A percentile compares a stretch with the other conserved stretches of the same genome.
Conservation (phyloP, 1,140 invertebrate species). For the Musca vetustissima region DNA sequence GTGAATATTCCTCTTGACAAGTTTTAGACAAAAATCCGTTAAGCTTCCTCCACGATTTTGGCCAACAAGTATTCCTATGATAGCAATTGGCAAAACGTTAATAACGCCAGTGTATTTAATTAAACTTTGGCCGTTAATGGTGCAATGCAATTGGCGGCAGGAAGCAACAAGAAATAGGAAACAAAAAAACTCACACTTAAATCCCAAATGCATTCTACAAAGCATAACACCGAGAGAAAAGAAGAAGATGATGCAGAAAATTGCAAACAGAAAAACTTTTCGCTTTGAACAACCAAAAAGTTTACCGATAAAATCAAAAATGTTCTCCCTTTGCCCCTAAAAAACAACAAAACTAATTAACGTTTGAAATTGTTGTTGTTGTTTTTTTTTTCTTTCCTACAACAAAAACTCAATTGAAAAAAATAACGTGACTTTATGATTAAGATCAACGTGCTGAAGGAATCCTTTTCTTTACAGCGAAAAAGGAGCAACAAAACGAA, state of each 20-base stretch:
- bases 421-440: slow-evolving; percentile 18
- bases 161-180: background rate
- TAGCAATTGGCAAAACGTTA: slow-evolving; percentile 20
- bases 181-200: background rate
- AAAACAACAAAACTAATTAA: slow-evolving; percentile 14
- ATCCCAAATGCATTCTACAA: no score
- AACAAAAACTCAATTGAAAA: slow-evolving; percentile 14
- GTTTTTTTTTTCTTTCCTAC: background rate
- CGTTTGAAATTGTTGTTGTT: slow-evolving; percentile 7
- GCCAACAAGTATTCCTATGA: slow-evolving; percentile 14
- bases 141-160: slow-evolving; percentile 17
- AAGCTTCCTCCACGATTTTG: no score
- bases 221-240: no score
- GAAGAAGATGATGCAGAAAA: no score
- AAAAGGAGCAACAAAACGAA: background rate
- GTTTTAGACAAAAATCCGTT: no score
- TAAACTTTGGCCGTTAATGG: slow-evolving; percentile 31
- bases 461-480: no score
- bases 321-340: background rate
- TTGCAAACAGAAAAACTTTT: slow-evolving; percentile 13
- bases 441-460: background rate
- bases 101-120: slow-evolving; percentile 29
- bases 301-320: slow-evolving; percentile 22
- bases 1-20: slow-evolving; percentile 47
- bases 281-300: background rate